Evolutionary conservation across 2,797 vertebrate genomes (phyloP), one percentile per base, ranked within the genome.

Genomic region (Pseudopleuronectes americanus): DNA sequence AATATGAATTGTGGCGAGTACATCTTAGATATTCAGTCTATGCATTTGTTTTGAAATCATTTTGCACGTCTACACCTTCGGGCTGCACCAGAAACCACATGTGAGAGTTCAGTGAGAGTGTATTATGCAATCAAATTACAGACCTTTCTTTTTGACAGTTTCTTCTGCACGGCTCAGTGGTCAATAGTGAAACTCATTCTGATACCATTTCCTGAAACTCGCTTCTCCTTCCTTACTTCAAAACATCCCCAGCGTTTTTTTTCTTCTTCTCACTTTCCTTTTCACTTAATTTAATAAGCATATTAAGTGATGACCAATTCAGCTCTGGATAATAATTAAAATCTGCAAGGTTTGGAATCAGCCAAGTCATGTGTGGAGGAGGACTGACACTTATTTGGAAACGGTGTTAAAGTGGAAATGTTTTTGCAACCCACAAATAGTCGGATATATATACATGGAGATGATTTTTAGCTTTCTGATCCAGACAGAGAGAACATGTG

Each of bases 151-250:
- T 43, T 43, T 43, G 5, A 5, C 14, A 6, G 16, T 66, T 73
- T 70, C 43, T 47, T 68, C 36, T 75, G 22, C n/a, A 26, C 10
- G 48, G 4, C 17, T 33, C n/a, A 19, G 41, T 17, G 55, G 57
- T 51, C 13, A 31, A 28, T 56, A 58, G 45, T 56, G 43, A 73
- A 66, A 74, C 74, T 65, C 6, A 43, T 17, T 51, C 6, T 56
- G 48, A 22, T 23, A 4, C 65, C 6, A 58, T 73, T 78, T 79
- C 74, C 70, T 68, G 38, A 81, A 74, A 41, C 26, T 66, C n/a
- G n/a, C 71, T 77, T 85, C 76, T 68, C 23, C 57, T 81, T 84
- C 57, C 38, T 57, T 38, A 13, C 12, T 10, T 33, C 31, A 10
- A 33, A 33, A 33, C 8, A 33, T 13, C 3, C 1, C 36, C 36